A percentile compares a stretch with the other conserved stretches of the same genome.
phyloP scores from a whole-genome alignment of 2,113 vertebrate species.

The Eublepharis macularius region DNA sequence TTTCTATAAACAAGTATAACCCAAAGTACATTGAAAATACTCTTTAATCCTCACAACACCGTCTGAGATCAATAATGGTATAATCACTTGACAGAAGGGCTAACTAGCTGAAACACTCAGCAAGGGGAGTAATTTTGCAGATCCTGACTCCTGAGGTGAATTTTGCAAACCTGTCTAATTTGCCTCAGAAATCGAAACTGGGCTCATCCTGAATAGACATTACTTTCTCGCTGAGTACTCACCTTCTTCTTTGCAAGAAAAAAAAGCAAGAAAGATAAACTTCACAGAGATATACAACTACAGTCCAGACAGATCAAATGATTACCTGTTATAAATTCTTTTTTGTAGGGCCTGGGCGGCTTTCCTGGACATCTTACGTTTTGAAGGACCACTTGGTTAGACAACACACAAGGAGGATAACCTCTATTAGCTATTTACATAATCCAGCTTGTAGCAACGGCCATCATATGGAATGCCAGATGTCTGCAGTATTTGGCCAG shows the following conservation, averaged over 20 bases:
- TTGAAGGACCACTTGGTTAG: not conserved
- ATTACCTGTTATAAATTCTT: not conserved
- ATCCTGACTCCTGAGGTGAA: conserved; percentile 24
- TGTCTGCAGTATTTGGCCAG: not conserved
- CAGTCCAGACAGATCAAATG: not conserved
- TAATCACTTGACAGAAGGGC: conserved; percentile 29
- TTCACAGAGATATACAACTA: not conserved
- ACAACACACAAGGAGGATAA: not conserved
- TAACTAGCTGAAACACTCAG: conserved; percentile 21
- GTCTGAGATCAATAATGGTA: conserved; percentile 24
- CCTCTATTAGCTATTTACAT: not conserved
- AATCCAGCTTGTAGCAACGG: not conserved
- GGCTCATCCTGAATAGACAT: conserved; percentile 2
- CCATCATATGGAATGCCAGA: not conserved
- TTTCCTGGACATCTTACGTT: not conserved
- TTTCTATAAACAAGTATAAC: conserved; percentile 6
- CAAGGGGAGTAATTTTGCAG: conserved; percentile 16
- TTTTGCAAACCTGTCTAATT: conserved; percentile 24
- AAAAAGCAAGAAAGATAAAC: not conserved
- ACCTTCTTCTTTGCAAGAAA: not conserved
- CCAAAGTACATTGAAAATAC: conserved; percentile 9
- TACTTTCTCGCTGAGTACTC: not conserved
- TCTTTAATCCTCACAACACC: conserved; percentile 13
- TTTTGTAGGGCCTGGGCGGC: not conserved
- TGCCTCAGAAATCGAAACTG: conserved; percentile 21